A percentile compares a stretch with the other conserved stretches of the same genome.
Conservation (phyloP, 2,888 invertebrate genomes). For the Cephus pygmeus region DNA sequence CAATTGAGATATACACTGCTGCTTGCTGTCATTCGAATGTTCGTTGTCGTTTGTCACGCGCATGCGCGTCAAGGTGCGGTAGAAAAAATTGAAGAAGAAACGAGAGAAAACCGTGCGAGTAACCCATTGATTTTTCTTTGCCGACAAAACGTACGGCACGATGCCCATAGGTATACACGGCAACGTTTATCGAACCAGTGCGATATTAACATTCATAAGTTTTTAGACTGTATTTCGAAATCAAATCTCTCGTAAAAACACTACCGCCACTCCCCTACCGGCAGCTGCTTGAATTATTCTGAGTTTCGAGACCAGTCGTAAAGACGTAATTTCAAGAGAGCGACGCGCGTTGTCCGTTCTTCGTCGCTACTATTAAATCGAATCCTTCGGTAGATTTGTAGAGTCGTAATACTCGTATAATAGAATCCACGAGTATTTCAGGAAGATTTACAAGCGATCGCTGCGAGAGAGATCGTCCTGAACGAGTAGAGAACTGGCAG, state of each 20-base stretch:
- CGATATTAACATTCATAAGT: neutral
- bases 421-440: constrained; percentile 30
- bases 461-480: constrained; percentile 44
- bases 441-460: constrained; percentile 52
- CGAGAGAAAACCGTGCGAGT: neutral
- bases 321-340: constrained; percentile 12
- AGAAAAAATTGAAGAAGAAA: neutral
- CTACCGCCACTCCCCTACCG: neutral
- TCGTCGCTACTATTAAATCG: constrained; percentile 1
- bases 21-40: neutral
- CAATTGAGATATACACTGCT: neutral
- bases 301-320: constrained; percentile 3
- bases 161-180: neutral
- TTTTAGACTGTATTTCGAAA: neutral
- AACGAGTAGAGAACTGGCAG: neutral
- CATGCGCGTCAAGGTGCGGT: neutral
- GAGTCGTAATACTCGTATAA: neutral
- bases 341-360: neutral
- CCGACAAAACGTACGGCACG: neutral
- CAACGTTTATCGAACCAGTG: neutral
- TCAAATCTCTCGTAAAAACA: neutral
- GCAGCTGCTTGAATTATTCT: constrained; percentile 9
- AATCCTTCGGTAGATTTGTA: neutral
- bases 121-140: neutral
- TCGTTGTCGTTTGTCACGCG: neutral